Conservation (phyloP, 2,888 invertebrate genomes). For the Orthosia cruda region DNA sequence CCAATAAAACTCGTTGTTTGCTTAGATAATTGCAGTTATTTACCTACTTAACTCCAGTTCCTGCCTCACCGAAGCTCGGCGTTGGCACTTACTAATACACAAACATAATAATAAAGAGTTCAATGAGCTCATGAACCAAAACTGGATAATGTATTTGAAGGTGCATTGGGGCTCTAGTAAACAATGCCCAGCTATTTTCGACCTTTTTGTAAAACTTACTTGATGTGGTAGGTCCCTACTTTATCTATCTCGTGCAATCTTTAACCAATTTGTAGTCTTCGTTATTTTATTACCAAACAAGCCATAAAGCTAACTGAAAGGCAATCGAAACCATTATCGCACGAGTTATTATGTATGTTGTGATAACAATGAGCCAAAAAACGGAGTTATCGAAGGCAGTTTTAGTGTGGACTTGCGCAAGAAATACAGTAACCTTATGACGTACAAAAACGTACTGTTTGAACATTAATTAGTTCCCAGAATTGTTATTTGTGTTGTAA, state of each 20-base stretch:
- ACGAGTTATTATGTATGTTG: conserved; percentile 13
- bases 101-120: conserved; percentile 7
- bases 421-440: conserved; percentile 19
- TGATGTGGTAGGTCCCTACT: background rate
- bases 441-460: conserved; percentile 38
- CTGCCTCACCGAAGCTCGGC: conserved; percentile 17
- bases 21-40: conserved; percentile 32
- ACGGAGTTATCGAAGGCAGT: conserved; percentile 22
- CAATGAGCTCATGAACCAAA: conserved; percentile 4
- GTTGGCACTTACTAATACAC: conserved; percentile 33
- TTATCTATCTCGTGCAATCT: conserved; percentile 9
- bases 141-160: background rate
- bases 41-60: conserved; percentile 24
- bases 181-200: background rate
- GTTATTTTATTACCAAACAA: conserved; percentile 32
- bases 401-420: conserved; percentile 27
- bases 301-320: conserved; percentile 26
- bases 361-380: conserved; percentile 13
- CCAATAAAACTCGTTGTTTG: conserved; percentile 35
- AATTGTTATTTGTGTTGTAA: conserved; percentile 57
- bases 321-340: conserved; percentile 26
- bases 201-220: background rate
- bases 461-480: conserved; percentile 51
- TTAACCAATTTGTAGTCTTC: conserved; percentile 27
- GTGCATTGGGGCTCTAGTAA: background rate